Percentiles rank a stretch among this genome's conserved stretches.
Evolutionary conservation across 2,797 vertebrate genomes (phyloP).

Genomic region (Falco cherrug): DNA sequence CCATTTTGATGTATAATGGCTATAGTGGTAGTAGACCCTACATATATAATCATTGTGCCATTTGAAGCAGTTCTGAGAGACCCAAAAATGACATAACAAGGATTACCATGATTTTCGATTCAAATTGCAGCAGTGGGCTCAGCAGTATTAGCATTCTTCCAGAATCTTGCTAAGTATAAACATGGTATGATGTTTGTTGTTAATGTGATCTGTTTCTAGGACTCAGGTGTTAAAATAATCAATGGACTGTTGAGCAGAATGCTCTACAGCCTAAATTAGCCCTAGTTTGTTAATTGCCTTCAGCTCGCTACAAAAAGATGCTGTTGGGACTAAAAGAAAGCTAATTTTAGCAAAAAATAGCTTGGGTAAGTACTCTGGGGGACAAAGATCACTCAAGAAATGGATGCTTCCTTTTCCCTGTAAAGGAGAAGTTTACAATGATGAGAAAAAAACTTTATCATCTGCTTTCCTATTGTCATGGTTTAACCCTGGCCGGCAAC

Average conservation of each 20-base stretch:
- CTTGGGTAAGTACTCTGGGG: background rate
- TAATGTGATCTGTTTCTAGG: background rate
- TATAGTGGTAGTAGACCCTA: background rate
- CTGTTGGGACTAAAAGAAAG: background rate
- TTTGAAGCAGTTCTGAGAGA: background rate
- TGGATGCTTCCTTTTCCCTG: background rate
- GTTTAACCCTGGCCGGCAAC: too few relatives aligned
- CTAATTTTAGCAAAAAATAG: background rate
- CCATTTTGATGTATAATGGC: background rate
- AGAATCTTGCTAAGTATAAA: background rate
- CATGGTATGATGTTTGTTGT: background rate
- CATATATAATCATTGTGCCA: background rate
- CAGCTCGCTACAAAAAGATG: background rate
- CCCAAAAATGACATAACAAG: background rate
- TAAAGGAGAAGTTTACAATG: background rate
- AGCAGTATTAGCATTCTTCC: background rate
- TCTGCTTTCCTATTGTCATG: background rate
- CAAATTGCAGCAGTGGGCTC: background rate
- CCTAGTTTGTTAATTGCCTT: background rate
- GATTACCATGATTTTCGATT: background rate
- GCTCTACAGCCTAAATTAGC: conserved; percentile 1
- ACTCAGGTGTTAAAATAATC: background rate
- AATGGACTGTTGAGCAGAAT: background rate
- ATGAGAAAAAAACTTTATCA: background rate
- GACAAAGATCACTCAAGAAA: background rate